A percentile compares a stretch with the other conserved stretches of the same genome.
Conservation (phyloP, 2,797 vertebrate genomes). For the Phrynocephalus forsythii region DNA sequence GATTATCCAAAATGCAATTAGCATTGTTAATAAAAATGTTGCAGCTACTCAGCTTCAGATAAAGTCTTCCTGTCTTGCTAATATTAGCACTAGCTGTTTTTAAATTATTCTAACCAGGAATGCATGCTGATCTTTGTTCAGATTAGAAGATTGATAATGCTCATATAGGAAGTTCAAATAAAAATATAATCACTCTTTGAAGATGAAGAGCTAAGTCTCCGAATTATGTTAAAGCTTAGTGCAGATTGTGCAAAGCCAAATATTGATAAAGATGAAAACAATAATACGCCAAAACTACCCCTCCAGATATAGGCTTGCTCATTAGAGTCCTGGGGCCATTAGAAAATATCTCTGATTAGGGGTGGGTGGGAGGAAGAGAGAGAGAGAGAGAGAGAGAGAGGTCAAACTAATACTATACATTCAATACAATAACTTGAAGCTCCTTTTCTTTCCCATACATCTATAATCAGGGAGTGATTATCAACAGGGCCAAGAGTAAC, state of each 20-base stretch:
- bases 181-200: constrained; percentile 57
- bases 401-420: constrained; percentile 50
- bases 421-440: constrained; percentile 30
- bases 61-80: constrained; percentile 47
- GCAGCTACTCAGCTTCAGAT: constrained; percentile 50
- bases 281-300: constrained; percentile 39
- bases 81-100: constrained; percentile 43
- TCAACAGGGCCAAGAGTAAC: background rate
- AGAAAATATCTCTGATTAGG: constrained; percentile 52
- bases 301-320: constrained; percentile 45
- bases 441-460: background rate
- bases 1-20: constrained; percentile 43
- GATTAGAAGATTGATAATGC: constrained; percentile 39
- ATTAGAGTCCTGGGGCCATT: constrained; percentile 42
- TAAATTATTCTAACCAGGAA: constrained; percentile 53
- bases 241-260: constrained; percentile 12
- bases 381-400: too few relatives aligned
- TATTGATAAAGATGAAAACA: constrained; percentile 56
- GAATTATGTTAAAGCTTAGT: background rate
- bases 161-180: constrained; percentile 43
- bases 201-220: constrained; percentile 29
- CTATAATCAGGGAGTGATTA: constrained; percentile 46
- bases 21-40: constrained; percentile 26
- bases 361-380: background rate
- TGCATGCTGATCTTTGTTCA: constrained; percentile 55